A percentile compares a stretch with the other conserved stretches of the same genome.
Conservation (phyloP, 1,140 invertebrate genomes). For the Aphaenogaster rudis region DNA sequence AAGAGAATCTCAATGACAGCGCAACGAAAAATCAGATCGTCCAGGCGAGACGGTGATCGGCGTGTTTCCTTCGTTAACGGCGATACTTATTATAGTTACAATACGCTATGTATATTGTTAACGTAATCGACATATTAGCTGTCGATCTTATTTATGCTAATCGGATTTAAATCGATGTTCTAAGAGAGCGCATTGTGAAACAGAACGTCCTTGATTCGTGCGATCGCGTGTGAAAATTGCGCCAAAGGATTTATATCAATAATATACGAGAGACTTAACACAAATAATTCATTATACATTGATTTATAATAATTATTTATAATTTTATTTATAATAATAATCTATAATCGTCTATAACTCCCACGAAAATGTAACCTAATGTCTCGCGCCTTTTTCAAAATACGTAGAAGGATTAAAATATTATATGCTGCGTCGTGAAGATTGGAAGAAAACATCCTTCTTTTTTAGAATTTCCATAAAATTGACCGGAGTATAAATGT, state of each 20-base stretch:
- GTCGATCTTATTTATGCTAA: constrained; percentile 18
- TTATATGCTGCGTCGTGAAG: neutral
- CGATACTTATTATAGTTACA: constrained; percentile 32
- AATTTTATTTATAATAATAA: neutral
- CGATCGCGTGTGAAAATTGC: neutral
- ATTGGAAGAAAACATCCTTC: neutral
- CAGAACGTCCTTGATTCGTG: neutral
- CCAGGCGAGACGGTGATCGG: constrained; percentile 65
- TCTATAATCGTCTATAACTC: neutral
- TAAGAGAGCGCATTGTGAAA: neutral
- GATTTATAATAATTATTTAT: neutral
- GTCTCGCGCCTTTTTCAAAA: neutral
- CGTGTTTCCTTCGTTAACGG: constrained; percentile 1
- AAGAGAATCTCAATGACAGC: constrained; percentile 48
- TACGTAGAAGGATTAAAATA: neutral
- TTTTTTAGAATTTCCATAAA: neutral
- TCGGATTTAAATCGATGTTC: constrained; percentile 22
- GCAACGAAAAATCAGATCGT: constrained; percentile 37
- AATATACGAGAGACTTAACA: neutral
- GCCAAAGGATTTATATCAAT: neutral
- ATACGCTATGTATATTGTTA: constrained; percentile 29
- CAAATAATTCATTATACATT: neutral
- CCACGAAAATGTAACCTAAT: neutral
- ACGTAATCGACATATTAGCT: constrained; percentile 32
- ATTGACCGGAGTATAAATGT: neutral